Conservation (phyloP, 2,888 invertebrate species). For the Lottia scabra region DNA sequence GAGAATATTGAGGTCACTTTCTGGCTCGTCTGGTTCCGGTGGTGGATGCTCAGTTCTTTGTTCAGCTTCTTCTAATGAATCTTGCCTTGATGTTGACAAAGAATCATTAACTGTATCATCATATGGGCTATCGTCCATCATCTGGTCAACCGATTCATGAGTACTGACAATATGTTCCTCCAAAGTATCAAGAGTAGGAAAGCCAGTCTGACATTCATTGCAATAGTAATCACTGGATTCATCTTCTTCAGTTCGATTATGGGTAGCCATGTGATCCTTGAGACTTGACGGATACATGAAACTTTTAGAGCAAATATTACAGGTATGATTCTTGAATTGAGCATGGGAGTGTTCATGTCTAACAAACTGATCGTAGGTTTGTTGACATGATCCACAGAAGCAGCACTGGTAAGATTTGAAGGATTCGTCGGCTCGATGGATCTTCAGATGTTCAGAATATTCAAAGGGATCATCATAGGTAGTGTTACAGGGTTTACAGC, state of each 20-base stretch:
- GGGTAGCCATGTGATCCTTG: constrained; percentile 45
- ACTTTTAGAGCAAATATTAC: constrained; percentile 43
- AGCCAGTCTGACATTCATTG: constrained; percentile 53
- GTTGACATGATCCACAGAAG: constrained; percentile 44
- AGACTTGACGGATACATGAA: constrained; percentile 45
- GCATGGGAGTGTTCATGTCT: constrained; percentile 55
- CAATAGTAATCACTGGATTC: constrained; percentile 52
- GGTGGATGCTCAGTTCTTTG: not conserved
- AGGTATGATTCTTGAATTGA: constrained; percentile 41
- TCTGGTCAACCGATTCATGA: constrained; percentile 33
- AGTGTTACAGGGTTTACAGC: constrained; percentile 44
- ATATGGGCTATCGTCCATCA: not conserved
- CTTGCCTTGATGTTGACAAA: not conserved
- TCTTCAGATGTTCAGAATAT: constrained; percentile 51
- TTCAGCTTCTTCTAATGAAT: not conserved
- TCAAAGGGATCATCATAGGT: constrained; percentile 51
- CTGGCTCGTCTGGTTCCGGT: not conserved
- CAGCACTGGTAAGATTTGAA: constrained; percentile 48
- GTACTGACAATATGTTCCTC: constrained; percentile 43
- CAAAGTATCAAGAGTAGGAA: constrained; percentile 43
- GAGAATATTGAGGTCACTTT: not conserved
- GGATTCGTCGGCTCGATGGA: constrained; percentile 41
- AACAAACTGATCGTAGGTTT: constrained; percentile 50
- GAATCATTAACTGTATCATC: not conserved
- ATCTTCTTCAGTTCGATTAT: constrained; percentile 21